These are phyloP conservation scores for Chymomyza procnemis DNA, from an alignment of 2,888 invertebrate species.

Conservation along the genomic window DNA sequence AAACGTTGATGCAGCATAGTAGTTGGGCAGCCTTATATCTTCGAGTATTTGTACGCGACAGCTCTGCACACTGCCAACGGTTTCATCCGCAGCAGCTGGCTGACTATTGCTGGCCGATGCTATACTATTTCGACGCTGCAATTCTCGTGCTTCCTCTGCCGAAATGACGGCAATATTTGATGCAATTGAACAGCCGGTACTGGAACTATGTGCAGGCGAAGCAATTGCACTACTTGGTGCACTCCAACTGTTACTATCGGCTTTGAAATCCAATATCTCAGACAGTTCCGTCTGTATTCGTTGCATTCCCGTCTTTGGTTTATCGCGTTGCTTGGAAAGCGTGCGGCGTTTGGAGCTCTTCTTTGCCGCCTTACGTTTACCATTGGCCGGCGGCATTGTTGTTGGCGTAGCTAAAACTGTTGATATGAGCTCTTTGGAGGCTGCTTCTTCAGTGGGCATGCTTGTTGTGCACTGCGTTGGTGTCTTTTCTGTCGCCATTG, in stretches of 20 bases:
- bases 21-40: conserved; percentile 53
- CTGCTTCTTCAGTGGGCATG: background rate
- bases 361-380: background rate
- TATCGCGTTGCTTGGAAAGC: background rate
- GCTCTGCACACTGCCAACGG: conserved; percentile 32
- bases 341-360: background rate
- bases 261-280: background rate
- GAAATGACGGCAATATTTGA: conserved; percentile 40
- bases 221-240: conserved; percentile 29
- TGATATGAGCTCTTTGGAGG: background rate
- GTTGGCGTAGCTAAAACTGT: background rate
- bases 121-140: conserved; percentile 42
- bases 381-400: background rate
- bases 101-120: conserved; percentile 8
- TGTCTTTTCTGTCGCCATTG: background rate
- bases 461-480: background rate
- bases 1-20: conserved; percentile 30
- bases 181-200: conserved; percentile 35
- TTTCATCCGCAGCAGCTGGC: conserved; percentile 28
- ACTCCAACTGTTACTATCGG: background rate
- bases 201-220: conserved; percentile 31
- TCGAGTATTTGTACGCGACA: conserved; percentile 47
- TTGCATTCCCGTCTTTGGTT: background rate
- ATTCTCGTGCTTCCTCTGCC: conserved; percentile 36
- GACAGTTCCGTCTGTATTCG: background rate